Conservation (phyloP, 2,113 vertebrate species). For the Romanogobio albipinnatus region DNA sequence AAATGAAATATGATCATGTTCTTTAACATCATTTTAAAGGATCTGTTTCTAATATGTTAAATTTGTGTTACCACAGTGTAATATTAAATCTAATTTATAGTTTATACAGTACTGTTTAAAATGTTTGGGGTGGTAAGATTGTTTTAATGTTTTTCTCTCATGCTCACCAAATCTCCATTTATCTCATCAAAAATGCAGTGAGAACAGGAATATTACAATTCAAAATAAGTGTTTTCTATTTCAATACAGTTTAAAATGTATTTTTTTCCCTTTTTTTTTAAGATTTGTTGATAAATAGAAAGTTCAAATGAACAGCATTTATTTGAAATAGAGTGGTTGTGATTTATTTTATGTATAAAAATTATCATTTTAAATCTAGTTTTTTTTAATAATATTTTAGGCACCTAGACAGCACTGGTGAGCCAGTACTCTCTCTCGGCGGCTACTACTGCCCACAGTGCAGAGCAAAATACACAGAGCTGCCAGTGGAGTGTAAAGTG, state of each 20-base stretch:
- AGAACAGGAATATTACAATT: background rate
- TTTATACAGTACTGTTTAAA: background rate
- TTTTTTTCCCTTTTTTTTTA: background rate
- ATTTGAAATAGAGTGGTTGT: no score
- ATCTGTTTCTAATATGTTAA: no score
- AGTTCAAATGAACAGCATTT: no score
- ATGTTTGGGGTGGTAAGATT: no score
- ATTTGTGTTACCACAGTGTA: no score
- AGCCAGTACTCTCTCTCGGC: slow-evolving; percentile 83
- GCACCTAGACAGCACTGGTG: slow-evolving; percentile 82
- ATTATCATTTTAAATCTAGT: background rate
- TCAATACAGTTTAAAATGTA: no score
- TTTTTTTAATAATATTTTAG: slow-evolving; percentile 63
- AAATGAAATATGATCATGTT: background rate
- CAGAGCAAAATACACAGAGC: slow-evolving; percentile 91
- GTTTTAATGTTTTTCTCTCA: background rate
- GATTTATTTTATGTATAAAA: background rate
- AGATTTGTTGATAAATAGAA: background rate
- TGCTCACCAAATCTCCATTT: background rate
- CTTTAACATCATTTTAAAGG: no score
- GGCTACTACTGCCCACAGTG: slow-evolving; percentile 98
- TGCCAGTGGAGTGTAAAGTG: slow-evolving; percentile 97
- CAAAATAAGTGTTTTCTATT: background rate
- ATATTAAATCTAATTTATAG: no score
- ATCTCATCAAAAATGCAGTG: background rate